phyloP scores from a whole-genome alignment of 1,140 invertebrate species.

The Ganaspis sp. region DNA sequence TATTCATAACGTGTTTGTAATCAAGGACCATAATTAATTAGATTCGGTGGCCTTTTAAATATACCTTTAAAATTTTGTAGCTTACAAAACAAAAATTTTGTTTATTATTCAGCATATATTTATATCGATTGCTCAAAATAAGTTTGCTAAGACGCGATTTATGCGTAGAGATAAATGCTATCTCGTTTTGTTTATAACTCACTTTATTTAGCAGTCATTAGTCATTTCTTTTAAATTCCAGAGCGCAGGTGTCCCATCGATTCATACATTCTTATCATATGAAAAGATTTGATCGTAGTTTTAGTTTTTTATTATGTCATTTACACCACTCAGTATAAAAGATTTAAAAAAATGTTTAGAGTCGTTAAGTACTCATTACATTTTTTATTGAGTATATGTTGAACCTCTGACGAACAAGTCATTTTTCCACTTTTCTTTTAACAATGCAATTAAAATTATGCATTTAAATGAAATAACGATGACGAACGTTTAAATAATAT shows the following conservation, averaged over 20 bases:
- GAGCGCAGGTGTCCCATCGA: background rate
- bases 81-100: too few species aligned
- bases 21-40: background rate
- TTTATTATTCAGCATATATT: background rate
- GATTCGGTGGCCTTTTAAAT: background rate
- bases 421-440: too few species aligned
- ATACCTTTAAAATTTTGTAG: too few species aligned
- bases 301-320: background rate
- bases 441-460: too few species aligned
- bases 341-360: background rate
- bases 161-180: background rate
- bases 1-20: constrained; percentile 6
- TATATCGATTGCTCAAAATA: background rate
- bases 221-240: constrained; percentile 6
- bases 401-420: too few species aligned
- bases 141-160: background rate
- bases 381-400: too few species aligned
- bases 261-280: background rate
- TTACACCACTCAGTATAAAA: background rate
- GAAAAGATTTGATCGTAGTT: constrained; percentile 1
- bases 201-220: background rate
- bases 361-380: background rate
- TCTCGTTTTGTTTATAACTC: background rate
- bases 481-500: too few species aligned
- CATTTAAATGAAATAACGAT: too few species aligned